Evolutionary conservation across 2,888 invertebrate genomes (phyloP).

Genomic region (Drosophila vallismaia): DNA sequence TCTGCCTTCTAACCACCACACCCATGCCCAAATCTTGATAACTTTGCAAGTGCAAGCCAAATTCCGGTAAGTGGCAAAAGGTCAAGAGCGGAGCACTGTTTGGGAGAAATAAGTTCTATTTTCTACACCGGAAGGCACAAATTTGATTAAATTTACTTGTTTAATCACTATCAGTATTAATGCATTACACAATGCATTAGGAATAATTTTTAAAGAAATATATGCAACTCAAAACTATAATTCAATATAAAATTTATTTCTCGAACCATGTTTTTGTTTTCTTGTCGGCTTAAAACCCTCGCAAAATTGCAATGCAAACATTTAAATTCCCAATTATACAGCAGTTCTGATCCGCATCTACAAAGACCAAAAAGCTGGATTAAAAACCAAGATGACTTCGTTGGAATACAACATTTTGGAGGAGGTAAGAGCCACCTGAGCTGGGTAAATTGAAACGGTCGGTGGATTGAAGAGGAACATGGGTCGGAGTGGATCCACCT

Average conservation of each 20-base stretch:
- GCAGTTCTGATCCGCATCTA: slow-evolving; percentile 11
- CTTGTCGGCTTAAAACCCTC: background rate
- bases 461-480: background rate
- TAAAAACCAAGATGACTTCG: slow-evolving; percentile 21
- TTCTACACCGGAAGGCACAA: too few relatives aligned
- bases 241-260: too few relatives aligned
- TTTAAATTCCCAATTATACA: slow-evolving; percentile 8
- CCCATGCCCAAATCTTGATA: background rate
- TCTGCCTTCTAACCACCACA: background rate
- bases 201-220: background rate
- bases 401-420: slow-evolving; percentile 14
- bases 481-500: slow-evolving; percentile 33
- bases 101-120: background rate
- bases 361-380: slow-evolving; percentile 9
- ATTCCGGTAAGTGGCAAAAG: slow-evolving; percentile 8
- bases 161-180: too few relatives aligned
- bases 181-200: background rate
- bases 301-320: background rate
- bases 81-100: slow-evolving; percentile 16
- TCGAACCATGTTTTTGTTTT: background rate
- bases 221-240: too few relatives aligned
- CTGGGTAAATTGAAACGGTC: slow-evolving; percentile 10
- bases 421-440: slow-evolving; percentile 22
- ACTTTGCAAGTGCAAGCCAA: background rate
- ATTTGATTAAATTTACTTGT: too few relatives aligned